Base-by-base conservation (phyloP, 2,888 invertebrate genomes). In the Thereva unica region DNA sequence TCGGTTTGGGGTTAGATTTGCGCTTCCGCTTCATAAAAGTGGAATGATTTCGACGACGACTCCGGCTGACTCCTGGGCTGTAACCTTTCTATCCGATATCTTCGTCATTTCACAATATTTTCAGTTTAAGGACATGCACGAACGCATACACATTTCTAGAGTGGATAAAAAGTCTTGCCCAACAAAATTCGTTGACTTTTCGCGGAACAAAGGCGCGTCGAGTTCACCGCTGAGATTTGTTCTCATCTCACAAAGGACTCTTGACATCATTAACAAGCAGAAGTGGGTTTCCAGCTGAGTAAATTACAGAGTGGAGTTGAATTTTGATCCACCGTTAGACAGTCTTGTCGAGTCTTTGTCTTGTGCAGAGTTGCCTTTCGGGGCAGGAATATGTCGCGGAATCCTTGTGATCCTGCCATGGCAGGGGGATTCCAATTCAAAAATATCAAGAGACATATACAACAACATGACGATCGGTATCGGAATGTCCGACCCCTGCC, bases 201-300 rank as follows among this genome's bases (percentile, higher is more conserved):
- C 42, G 42, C 12, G 23, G 52, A 23, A 64, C 64, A 53, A 53
- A 64, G n/a, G 53, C n/a, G 7, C 53, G 42, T 7, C 53, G 52
- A 53, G 44, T 64, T 44, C 4, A 41, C 53, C 12, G 12, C n/a
- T 44, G 37, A 23, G 41, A 49, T 53, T 64, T 42, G 45, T 53
- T 41, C 44, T n/a, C 44, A 35, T 52, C 9, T 42, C 34, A 67
- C 54, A 67, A 67, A 65, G 66, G 52, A 61, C 67, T 65, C 65
- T 69, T 69, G 69, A 67, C 67, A 69, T 69, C 67, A 69, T 69
- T 69, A 69, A 69, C 49, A 57, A 64, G 49, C 57, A 47, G 53
- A 67, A 69, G 67, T 66, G 53, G 67, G 59, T 64, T 69, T 69
- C 69, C 69, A 67, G 64, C 69, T 69, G 69, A 69, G 69, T 69